Conservation (phyloP, 2,113 vertebrate species). For the Tringa solitaria region DNA sequence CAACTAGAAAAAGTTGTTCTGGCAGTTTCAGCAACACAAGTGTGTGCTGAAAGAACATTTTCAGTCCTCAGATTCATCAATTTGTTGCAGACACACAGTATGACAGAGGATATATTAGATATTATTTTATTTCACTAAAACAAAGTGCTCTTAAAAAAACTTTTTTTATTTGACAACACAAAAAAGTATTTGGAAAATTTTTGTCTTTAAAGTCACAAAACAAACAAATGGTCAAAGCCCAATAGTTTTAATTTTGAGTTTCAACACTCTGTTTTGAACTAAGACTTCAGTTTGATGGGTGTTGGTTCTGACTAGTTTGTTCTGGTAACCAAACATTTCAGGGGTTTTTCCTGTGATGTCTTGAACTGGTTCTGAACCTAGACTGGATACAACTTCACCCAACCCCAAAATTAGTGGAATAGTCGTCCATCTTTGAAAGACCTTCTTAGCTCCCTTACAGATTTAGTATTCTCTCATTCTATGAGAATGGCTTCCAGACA, state of each 20-base stretch:
- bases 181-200: background rate
- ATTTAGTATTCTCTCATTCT: no score
- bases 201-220: background rate
- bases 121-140: background rate
- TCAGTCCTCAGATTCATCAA: background rate
- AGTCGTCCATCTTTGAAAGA: background rate
- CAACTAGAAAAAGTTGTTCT: background rate
- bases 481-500: background rate
- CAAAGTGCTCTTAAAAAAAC: background rate
- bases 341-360: background rate
- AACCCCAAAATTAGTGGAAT: no score
- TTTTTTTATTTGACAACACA: constrained; percentile 37
- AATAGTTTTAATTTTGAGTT: background rate
- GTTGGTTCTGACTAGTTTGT: background rate
- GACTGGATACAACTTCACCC: background rate
- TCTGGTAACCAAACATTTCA: background rate
- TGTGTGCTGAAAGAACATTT: background rate
- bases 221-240: background rate
- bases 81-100: background rate
- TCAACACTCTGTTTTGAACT: background rate
- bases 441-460: background rate
- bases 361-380: constrained; percentile 9
- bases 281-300: background rate
- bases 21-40: background rate
- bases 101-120: background rate